Conservation (phyloP, 2,888 invertebrate species). For the Anagyrus pseudococci region DNA sequence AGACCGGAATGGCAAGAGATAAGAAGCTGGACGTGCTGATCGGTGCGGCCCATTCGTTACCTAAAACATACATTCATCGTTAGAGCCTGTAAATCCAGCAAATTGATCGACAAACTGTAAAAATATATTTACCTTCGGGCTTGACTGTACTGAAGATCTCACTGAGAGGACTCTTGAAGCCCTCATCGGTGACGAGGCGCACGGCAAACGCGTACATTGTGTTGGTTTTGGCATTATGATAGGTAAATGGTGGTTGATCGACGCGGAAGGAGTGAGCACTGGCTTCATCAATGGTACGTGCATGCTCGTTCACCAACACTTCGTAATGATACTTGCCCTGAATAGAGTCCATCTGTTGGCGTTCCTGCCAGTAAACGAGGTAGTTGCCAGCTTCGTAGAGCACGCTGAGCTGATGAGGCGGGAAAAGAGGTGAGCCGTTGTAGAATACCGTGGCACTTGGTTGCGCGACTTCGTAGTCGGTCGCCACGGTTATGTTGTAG, state of each 20-base stretch:
- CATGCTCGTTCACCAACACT: slow-evolving; percentile 70
- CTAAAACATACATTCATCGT: too few species aligned
- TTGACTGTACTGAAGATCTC: slow-evolving; percentile 64
- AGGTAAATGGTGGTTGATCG: slow-evolving; percentile 67
- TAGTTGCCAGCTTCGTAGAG: slow-evolving; percentile 68
- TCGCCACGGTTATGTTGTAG: slow-evolving; percentile 65
- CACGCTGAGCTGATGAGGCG: slow-evolving; percentile 72
- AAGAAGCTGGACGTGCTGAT: slow-evolving; percentile 58
- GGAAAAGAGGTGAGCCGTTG: slow-evolving; percentile 66
- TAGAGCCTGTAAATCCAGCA: background rate
- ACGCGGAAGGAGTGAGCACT: slow-evolving; percentile 61
- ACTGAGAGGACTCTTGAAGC: slow-evolving; percentile 70
- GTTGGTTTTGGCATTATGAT: slow-evolving; percentile 63
- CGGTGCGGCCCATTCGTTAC: slow-evolving; percentile 26
- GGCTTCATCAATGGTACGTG: slow-evolving; percentile 62
- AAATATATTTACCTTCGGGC: slow-evolving; percentile 52
- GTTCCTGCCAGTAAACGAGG: slow-evolving; percentile 72
- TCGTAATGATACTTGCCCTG: slow-evolving; percentile 67
- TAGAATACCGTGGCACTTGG: slow-evolving; percentile 64
- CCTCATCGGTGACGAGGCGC: slow-evolving; percentile 67
- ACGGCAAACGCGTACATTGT: slow-evolving; percentile 71
- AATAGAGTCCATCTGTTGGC: slow-evolving; percentile 52
- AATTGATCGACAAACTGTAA: background rate
- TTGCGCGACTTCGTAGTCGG: slow-evolving; percentile 62
- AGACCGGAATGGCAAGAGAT: slow-evolving; percentile 66